phyloP scores from a whole-genome alignment of 2,888 invertebrate species.

The Sipha maydis region DNA sequence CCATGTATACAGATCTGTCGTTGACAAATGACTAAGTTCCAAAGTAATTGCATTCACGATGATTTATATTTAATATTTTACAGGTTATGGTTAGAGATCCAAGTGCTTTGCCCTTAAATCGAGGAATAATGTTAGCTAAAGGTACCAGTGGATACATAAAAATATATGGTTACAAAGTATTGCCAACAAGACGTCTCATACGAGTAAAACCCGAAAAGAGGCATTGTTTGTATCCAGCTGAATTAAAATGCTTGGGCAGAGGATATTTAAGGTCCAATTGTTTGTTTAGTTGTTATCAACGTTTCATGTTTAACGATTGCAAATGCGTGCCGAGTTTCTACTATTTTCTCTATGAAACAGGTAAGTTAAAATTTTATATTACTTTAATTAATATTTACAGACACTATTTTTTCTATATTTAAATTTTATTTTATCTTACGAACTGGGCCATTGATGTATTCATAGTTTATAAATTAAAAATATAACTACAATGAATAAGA shows the following conservation, averaged over 20 bases:
- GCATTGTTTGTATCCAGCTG: constrained; percentile 62
- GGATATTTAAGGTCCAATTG: constrained; percentile 63
- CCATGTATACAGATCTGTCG: no score
- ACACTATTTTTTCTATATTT: no score
- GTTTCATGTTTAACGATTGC: constrained; percentile 65
- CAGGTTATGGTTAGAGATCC: constrained; percentile 66
- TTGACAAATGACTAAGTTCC: no score
- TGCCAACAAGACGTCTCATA: constrained; percentile 64
- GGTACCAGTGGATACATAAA: constrained; percentile 65
- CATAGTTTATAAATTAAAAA: no score
- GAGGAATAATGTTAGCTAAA: constrained; percentile 64
- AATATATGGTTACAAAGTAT: constrained; percentile 65
- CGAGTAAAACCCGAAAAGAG: constrained; percentile 55
- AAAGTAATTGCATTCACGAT: no score
- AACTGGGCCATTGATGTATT: no score
- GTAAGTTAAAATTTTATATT: not conserved
- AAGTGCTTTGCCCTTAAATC: constrained; percentile 65
- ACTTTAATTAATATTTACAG: not conserved
- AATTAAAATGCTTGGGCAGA: constrained; percentile 55
- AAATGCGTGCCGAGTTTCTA: constrained; percentile 66
- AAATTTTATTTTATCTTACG: no score
- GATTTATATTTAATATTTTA: not conserved
- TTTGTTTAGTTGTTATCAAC: constrained; percentile 64
- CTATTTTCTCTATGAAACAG: constrained; percentile 62
- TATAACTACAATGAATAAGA: no score